A percentile compares a stretch with the other conserved stretches of the same genome.
These are phyloP conservation scores for Daktulosphaira vitifoliae DNA, from an alignment of 1,140 invertebrate species.

Conservation along the genomic window DNA sequence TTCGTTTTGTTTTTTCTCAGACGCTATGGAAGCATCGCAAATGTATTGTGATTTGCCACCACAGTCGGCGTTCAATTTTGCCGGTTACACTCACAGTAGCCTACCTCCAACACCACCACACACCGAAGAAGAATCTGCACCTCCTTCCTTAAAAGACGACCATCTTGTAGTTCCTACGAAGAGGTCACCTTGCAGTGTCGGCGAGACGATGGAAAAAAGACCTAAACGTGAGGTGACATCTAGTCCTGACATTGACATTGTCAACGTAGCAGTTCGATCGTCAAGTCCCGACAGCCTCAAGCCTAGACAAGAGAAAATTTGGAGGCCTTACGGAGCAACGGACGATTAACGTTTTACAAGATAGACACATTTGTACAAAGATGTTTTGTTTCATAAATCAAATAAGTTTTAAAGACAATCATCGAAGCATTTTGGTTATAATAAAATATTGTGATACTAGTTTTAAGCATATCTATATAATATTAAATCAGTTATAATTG, in stretches of 20 bases:
- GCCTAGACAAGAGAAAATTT: constrained; percentile 21
- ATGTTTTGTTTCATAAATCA: too few relatives aligned
- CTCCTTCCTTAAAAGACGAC: background rate
- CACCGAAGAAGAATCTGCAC: background rate
- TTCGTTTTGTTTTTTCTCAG: constrained; percentile 6
- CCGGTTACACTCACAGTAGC: constrained; percentile 3
- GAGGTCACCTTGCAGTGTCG: background rate
- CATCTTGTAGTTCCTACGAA: background rate
- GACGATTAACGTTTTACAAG: too few relatives aligned
- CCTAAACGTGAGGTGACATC: background rate
- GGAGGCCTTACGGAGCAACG: constrained; percentile 23
- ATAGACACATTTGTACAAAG: too few relatives aligned
- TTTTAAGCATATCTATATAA: constrained; percentile 3
- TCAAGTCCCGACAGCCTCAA: constrained; percentile 18
- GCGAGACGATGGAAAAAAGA: background rate
- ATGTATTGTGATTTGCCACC: constrained; percentile 23
- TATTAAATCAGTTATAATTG: background rate
- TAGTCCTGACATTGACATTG: constrained; percentile 22
- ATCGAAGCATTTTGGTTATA: constrained; percentile 18
- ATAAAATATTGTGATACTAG: constrained; percentile 27
- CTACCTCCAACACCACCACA: constrained; percentile 1
- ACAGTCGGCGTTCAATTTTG: constrained; percentile 22
- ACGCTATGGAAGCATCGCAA: constrained; percentile 27
- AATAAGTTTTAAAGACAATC: constrained; percentile 26
- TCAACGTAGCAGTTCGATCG: constrained; percentile 13